Percentiles rank a stretch among this genome's conserved stretches.
Evolutionary conservation across 2,888 invertebrate genomes (phyloP).

Genomic region (Tenthredo scrophulariae): DNA sequence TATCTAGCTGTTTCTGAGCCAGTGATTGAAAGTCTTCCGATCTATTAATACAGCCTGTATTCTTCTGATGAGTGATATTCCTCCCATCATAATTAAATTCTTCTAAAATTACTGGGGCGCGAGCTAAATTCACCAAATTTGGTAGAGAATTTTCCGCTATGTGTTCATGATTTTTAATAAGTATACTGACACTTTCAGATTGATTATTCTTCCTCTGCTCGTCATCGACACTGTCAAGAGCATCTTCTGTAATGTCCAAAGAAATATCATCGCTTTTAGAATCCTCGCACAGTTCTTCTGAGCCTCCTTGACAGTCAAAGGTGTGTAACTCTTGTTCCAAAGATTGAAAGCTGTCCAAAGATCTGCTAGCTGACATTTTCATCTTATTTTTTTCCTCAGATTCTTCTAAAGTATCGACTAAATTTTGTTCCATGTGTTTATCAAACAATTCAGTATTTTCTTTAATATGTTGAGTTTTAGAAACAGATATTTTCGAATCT

Average conservation of each 20-base stretch:
- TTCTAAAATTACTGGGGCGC: background rate
- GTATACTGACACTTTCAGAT: background rate
- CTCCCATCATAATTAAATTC: constrained; percentile 7
- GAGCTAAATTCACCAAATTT: constrained; percentile 12
- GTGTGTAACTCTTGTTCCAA: constrained; percentile 75
- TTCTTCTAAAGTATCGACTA: constrained; percentile 73
- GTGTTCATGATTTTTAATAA: background rate
- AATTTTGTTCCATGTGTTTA: constrained; percentile 73
- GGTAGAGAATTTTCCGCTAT: constrained; percentile 2
- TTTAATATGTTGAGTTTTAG: constrained; percentile 58
- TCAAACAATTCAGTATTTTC: constrained; percentile 73
- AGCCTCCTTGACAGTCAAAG: constrained; percentile 78
- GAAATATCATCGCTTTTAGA: constrained; percentile 68
- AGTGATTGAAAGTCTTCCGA: background rate
- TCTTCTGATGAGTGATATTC: background rate
- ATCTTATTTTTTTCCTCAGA: constrained; percentile 69
- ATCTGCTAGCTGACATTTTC: constrained; percentile 74
- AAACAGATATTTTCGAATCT: constrained; percentile 47
- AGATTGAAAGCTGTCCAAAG: constrained; percentile 73
- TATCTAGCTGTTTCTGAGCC: constrained; percentile 25
- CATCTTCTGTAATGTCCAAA: constrained; percentile 65
- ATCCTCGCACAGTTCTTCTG: constrained; percentile 75
- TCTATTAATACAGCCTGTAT: background rate
- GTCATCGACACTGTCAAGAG: constrained; percentile 58
- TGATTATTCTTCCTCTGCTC: constrained; percentile 18